phyloP scores from a whole-genome alignment of 2,797 vertebrate genomes.

The Carcharodon carcharias region DNA sequence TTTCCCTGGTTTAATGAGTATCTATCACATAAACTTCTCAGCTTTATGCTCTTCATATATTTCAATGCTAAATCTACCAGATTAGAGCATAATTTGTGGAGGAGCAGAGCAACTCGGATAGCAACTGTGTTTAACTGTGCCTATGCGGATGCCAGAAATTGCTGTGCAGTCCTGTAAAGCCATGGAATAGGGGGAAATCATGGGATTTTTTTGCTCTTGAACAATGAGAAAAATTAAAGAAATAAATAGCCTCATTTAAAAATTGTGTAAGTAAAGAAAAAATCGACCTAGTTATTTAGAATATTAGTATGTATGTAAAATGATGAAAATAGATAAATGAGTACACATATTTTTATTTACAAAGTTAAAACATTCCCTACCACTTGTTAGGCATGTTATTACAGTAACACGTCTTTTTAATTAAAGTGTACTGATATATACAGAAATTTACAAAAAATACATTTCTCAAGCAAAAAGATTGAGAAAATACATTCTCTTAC shows the following conservation, averaged over 20 bases:
- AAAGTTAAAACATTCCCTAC: neutral
- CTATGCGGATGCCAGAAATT: neutral
- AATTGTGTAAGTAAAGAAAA: neutral
- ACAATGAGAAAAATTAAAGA: neutral
- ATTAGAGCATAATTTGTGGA: neutral
- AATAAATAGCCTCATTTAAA: neutral
- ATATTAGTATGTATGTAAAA: neutral
- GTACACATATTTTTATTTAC: neutral
- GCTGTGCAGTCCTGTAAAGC: neutral
- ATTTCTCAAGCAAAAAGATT: neutral
- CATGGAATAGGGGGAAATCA: neutral
- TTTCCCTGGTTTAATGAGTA: neutral
- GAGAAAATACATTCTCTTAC: neutral
- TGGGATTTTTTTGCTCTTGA: too few species aligned
- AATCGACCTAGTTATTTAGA: neutral
- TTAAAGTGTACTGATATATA: slow-evolving; percentile 6
- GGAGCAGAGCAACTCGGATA: neutral
- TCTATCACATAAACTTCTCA: neutral
- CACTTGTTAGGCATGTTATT: neutral
- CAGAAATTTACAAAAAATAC: slow-evolving; percentile 34
- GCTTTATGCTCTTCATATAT: neutral
- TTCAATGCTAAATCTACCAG: neutral
- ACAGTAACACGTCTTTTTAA: neutral
- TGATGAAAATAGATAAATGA: neutral
- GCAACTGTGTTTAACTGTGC: neutral